phyloP scores from a whole-genome alignment of 2,888 invertebrate species.

The Spodoptera exigua region DNA sequence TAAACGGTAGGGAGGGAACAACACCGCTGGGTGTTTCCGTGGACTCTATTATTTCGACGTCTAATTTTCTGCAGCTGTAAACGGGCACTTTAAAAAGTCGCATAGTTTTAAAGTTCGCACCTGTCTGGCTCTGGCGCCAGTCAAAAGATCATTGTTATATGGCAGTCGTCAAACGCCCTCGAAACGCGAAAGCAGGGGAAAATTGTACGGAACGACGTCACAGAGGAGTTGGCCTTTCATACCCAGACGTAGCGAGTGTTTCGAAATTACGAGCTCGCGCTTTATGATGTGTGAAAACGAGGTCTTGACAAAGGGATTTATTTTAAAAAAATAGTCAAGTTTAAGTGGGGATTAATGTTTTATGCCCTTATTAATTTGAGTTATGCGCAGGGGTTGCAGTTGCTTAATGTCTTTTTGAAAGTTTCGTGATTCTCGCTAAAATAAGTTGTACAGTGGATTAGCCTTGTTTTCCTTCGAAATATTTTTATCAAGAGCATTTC shows the following conservation, averaged over 20 bases:
- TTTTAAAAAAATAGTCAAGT: constrained; percentile 55
- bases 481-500: not conserved
- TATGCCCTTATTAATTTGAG: constrained; percentile 39
- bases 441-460: constrained; percentile 12
- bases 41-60: constrained; percentile 63
- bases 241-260: constrained; percentile 72
- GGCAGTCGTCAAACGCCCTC: constrained; percentile 73
- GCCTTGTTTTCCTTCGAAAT: not conserved
- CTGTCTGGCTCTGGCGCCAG: constrained; percentile 65
- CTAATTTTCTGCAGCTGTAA: constrained; percentile 75
- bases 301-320: constrained; percentile 51
- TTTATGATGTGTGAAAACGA: constrained; percentile 73
- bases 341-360: constrained; percentile 45
- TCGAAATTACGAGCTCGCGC: constrained; percentile 72
- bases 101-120: constrained; percentile 68
- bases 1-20: constrained; percentile 23
- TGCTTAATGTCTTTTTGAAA: constrained; percentile 25
- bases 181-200: constrained; percentile 63
- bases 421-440: constrained; percentile 25
- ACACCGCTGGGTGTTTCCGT: constrained; percentile 34
- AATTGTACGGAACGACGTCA: constrained; percentile 45
- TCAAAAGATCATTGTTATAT: constrained; percentile 83
- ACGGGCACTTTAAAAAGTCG: constrained; percentile 68
- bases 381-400: constrained; percentile 20
- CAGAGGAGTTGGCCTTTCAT: constrained; percentile 70